Evolutionary conservation across 1,140 invertebrate species (phyloP).

Genomic region (Psix sp.): DNA sequence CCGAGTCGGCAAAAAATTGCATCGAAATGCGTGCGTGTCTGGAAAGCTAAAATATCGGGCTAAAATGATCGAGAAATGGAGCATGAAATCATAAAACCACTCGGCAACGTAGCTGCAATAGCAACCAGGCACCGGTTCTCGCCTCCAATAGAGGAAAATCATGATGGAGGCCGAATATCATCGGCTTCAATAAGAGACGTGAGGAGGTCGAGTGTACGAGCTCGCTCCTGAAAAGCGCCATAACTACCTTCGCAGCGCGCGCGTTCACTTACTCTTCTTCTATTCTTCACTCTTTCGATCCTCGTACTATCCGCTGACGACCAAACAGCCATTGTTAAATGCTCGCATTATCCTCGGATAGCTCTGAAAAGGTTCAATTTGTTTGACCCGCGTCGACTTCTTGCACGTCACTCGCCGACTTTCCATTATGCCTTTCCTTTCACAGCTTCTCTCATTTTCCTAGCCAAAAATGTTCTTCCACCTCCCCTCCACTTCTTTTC

Average conservation of each 20-base stretch:
- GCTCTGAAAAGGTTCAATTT: slow-evolving; percentile 67
- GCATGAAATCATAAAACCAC: slow-evolving; percentile 65
- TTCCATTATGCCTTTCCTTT: slow-evolving; percentile 39
- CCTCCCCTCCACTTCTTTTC: neutral
- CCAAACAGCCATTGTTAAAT: slow-evolving; percentile 67
- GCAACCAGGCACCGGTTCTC: slow-evolving; percentile 42
- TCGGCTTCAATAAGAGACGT: slow-evolving; percentile 63
- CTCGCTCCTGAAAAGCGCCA: slow-evolving; percentile 51
- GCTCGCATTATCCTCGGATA: slow-evolving; percentile 65
- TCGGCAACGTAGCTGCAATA: slow-evolving; percentile 51
- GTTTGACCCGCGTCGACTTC: slow-evolving; percentile 57
- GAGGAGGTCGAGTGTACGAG: slow-evolving; percentile 58
- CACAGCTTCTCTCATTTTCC: slow-evolving; percentile 10
- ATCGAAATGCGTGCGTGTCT: slow-evolving; percentile 51
- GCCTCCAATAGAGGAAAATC: slow-evolving; percentile 55
- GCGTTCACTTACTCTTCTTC: slow-evolving; percentile 36
- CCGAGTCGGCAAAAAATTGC: slow-evolving; percentile 34
- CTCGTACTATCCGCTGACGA: slow-evolving; percentile 40
- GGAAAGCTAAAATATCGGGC: slow-evolving; percentile 59
- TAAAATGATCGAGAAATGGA: slow-evolving; percentile 61
- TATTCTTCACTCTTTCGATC: slow-evolving; percentile 50
- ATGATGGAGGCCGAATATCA: slow-evolving; percentile 64
- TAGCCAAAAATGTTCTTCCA: neutral
- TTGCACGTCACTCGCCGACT: slow-evolving; percentile 27
- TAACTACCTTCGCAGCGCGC: slow-evolving; percentile 35